Base-by-base conservation (phyloP, 2,797 vertebrate genomes). In the Gephyroberyx darwinii region DNA sequence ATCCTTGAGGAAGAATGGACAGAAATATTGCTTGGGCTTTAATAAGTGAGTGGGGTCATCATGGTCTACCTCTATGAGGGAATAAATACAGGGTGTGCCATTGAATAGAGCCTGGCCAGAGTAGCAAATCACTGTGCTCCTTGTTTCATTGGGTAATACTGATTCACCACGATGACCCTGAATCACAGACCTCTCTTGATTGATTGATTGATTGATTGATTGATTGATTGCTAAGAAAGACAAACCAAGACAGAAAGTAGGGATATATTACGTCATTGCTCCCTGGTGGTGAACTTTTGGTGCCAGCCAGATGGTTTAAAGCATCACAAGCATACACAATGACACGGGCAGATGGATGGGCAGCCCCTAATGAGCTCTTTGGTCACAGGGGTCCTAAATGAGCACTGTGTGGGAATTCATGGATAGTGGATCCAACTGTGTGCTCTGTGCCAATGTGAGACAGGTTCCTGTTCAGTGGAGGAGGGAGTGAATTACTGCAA, bases 1-100 rank as follows among this genome's bases (percentile, higher is more conserved):
- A 75, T 83, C 65, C 65, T 78, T 73, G 63, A 71, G 75, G 41
- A 69, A 59, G 60, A 78, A 84, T 68, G 20, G 63, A 74, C 59
- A 73, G 22, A 72, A 54, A 73, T 43, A 53, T 56, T 4, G 50
- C 39, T 77, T 31, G 62, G n/a, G n/a, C 45, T 75, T 55, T 16
- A 33, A 50, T 35, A 54, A 48, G 63, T 33, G 67, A 70, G 50
- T 52, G 16, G 0, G 56, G 50, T 19, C 57, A 55, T 39, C 51
- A 65, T 19, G 50, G 57, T 59, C 57, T 41, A 35, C 20, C 61
- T 69, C 43, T 52, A 48, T 2, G 2, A 58, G 22, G n/a, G 53
- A n/a, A 76, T 74, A 67, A 67, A 50, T 50, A 33, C 56, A 78
- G 72, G 26, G 56, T 64, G 55, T 71, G 54, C 20, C 8, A 3